These are phyloP conservation scores for Saguinus imperator DNA, from an alignment of 2,113 vertebrate species.

Conservation along the genomic window DNA sequence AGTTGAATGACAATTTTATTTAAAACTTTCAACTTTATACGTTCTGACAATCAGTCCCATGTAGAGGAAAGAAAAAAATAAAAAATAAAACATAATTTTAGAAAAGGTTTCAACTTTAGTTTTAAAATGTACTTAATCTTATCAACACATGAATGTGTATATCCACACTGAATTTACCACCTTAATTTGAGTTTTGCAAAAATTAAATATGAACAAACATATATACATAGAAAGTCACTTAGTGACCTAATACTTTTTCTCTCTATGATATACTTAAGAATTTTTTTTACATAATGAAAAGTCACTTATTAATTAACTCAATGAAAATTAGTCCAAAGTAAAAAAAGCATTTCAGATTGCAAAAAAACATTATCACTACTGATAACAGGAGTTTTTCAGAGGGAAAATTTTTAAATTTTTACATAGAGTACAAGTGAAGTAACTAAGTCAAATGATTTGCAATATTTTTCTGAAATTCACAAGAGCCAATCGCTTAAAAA, in stretches of 20 bases:
- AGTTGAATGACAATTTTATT: not conserved
- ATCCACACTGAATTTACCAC: not conserved
- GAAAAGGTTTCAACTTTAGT: not conserved
- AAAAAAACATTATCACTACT: not conserved
- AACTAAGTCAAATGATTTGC: not conserved
- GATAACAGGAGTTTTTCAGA: not conserved
- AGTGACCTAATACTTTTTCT: not conserved
- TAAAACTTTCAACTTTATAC: slow-evolving; percentile 1
- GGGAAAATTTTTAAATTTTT: not conserved
- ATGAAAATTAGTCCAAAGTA: not conserved
- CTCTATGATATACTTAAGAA: not conserved
- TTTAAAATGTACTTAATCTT: not conserved
- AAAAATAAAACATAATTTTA: no score
- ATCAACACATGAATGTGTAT: not conserved
- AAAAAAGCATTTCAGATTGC: not conserved
- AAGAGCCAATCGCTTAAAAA: not conserved
- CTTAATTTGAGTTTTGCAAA: slow-evolving; percentile 20
- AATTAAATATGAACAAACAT: not conserved
- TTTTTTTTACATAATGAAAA: not conserved
- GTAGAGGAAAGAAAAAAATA: no score
- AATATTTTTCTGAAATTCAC: not conserved
- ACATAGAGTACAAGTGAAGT: not conserved
- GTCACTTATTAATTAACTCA: not conserved
- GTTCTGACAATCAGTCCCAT: no score
- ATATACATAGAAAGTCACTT: not conserved